A percentile compares a stretch with the other conserved stretches of the same genome.
phyloP scores from a whole-genome alignment of 2,888 invertebrate genomes.

The Dusona sp. region DNA sequence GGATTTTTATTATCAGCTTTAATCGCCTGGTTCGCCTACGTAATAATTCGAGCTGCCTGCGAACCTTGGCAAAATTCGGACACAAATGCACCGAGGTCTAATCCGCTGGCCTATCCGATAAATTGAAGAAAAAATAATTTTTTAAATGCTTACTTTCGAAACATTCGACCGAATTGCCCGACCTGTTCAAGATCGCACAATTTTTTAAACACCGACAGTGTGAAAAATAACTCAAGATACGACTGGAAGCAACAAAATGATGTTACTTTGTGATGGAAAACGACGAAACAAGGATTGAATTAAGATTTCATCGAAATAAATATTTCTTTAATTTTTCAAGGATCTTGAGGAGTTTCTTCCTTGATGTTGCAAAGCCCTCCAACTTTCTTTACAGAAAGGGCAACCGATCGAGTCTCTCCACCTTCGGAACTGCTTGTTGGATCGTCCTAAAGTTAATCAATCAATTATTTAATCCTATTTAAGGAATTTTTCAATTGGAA shows the following conservation, averaged over 20 bases:
- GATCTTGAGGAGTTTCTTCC: conserved; percentile 80
- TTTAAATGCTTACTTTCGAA: conserved; percentile 29
- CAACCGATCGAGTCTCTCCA: conserved; percentile 68
- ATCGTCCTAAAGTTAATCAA: conserved; percentile 63
- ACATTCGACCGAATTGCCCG: conserved; percentile 41
- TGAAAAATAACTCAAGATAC: conserved; percentile 23
- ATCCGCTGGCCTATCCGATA: conserved; percentile 63
- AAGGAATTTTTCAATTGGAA: background rate
- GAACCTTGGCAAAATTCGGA: conserved; percentile 79
- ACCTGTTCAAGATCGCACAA: conserved; percentile 40
- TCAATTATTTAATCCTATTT: background rate
- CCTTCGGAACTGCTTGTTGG: conserved; percentile 70
- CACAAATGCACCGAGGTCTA: conserved; percentile 54
- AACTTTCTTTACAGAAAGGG: conserved; percentile 76
- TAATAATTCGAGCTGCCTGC: conserved; percentile 85
- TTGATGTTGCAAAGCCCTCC: conserved; percentile 83
- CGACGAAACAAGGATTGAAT: background rate
- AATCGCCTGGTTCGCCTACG: conserved; percentile 85
- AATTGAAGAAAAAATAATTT: conserved; percentile 50
- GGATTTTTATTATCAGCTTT: conserved; percentile 85
- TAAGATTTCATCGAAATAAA: conserved; percentile 2
- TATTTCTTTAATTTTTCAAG: conserved; percentile 35
- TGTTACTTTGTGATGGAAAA: background rate
- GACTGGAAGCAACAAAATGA: background rate
- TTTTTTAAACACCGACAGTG: conserved; percentile 47